Evolutionary conservation across 2,797 vertebrate species (phyloP).

Genomic region (Nyctibius grandis): DNA sequence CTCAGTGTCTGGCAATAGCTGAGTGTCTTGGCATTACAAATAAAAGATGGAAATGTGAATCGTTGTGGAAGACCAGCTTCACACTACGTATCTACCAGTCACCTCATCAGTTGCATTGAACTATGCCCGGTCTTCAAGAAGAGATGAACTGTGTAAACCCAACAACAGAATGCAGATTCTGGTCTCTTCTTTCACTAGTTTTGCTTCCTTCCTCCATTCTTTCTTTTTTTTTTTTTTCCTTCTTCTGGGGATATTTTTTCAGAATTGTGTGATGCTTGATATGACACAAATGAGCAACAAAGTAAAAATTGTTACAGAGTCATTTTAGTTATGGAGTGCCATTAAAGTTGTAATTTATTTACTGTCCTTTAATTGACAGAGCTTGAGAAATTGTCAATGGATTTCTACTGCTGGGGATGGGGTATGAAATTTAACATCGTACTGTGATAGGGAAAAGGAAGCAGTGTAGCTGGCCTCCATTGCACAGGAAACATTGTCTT

Average conservation of each 20-base stretch:
- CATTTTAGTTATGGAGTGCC: background rate
- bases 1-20: background rate
- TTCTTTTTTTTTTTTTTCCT: background rate
- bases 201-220: background rate
- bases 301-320: background rate
- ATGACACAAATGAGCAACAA: background rate
- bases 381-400: background rate
- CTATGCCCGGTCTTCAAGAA: background rate
- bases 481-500: background rate
- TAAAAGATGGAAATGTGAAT: background rate
- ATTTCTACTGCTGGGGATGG: background rate
- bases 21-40: background rate
- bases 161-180: background rate
- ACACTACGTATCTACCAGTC: background rate
- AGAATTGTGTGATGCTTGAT: background rate
- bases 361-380: constrained; percentile 1
- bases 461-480: background rate
- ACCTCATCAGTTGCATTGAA: background rate
- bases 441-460: background rate
- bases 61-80: background rate
- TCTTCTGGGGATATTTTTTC: background rate
- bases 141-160: background rate
- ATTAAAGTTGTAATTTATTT: constrained; percentile 14
- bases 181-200: background rate
- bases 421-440: background rate